Percentiles rank a stretch among this genome's conserved stretches.
Conservation (phyloP, 2,113 vertebrate genomes). For the Vanacampus margaritifer region DNA sequence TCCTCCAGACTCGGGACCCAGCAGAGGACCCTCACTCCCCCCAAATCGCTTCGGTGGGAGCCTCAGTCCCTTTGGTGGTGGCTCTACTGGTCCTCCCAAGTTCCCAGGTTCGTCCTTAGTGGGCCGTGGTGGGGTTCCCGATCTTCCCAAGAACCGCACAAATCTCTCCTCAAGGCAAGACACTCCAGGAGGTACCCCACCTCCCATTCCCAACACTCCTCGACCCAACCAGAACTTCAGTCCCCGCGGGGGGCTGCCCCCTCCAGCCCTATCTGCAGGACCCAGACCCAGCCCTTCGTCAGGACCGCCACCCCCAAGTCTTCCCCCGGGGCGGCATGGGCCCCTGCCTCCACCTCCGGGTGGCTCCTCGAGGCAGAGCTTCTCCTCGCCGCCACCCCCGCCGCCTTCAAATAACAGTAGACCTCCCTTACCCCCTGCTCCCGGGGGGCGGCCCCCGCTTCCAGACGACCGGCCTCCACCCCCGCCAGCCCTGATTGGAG, state of each 20-base stretch:
- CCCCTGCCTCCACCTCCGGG: constrained; percentile 61
- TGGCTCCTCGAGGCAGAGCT: constrained; percentile 25
- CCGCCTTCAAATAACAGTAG: constrained; percentile 53
- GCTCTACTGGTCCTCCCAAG: constrained; percentile 54
- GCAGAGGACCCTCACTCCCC: constrained; percentile 79
- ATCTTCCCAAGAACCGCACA: constrained; percentile 75
- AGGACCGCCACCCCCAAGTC: constrained; percentile 62
- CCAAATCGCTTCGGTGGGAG: constrained; percentile 75
- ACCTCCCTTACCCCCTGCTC: constrained; percentile 54
- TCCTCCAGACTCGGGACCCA: constrained; percentile 75
- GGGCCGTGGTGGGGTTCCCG: constrained; percentile 59
- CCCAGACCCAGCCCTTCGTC: constrained; percentile 66
- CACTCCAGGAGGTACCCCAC: constrained; percentile 62
- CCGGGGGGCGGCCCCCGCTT: constrained; percentile 67
- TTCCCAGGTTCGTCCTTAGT: constrained; percentile 64
- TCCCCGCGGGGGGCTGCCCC: constrained; percentile 69
- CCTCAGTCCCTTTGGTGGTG: constrained; percentile 72
- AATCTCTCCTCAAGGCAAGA: constrained; percentile 75
- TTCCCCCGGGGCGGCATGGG: constrained; percentile 71
- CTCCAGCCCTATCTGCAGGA: constrained; percentile 61
- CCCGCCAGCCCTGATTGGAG: constrained; percentile 68
- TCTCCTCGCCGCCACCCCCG: constrained; percentile 33
- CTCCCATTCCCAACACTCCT: constrained; percentile 84
- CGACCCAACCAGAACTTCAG: constrained; percentile 70
- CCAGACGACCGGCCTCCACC: constrained; percentile 74